Conservation (phyloP, 2,797 vertebrate species). For the Scolopax rusticola region DNA sequence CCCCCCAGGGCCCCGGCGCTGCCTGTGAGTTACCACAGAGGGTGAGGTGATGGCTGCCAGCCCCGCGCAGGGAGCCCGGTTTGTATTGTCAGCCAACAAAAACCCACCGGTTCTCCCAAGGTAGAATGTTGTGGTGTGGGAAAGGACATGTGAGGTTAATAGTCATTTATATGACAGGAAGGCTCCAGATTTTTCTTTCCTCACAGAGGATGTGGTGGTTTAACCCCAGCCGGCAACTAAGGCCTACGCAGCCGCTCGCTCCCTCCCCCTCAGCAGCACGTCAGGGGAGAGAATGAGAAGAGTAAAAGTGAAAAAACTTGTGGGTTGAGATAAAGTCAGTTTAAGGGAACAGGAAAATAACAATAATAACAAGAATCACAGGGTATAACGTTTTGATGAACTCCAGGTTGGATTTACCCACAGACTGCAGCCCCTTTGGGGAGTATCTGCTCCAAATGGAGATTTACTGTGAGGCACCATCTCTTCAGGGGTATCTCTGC, state of each 20-base stretch:
- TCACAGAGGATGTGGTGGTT: background rate
- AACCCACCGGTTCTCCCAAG: background rate
- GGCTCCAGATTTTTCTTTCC: background rate
- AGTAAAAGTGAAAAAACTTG: too few relatives aligned
- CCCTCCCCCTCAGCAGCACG: too few relatives aligned
- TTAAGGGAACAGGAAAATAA: background rate
- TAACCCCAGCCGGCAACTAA: too few relatives aligned
- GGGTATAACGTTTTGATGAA: background rate
- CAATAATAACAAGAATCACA: background rate
- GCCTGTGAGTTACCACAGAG: fast-evolving
- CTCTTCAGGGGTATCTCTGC: background rate
- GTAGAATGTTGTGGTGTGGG: background rate
- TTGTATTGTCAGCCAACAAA: background rate
- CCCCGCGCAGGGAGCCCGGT: fast-evolving
- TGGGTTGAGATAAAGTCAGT: background rate
- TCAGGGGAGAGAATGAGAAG: too few relatives aligned
- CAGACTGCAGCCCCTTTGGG: background rate
- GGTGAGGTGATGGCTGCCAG: background rate
- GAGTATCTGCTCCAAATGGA: background rate
- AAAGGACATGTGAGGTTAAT: fast-evolving
- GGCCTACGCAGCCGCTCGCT: too few relatives aligned
- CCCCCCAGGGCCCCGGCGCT: background rate
- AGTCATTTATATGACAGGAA: background rate
- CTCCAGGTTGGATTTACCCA: background rate
- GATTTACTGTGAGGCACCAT: background rate